Base-by-base conservation (phyloP, 2,113 vertebrate genomes). In the Hyla sarda region DNA sequence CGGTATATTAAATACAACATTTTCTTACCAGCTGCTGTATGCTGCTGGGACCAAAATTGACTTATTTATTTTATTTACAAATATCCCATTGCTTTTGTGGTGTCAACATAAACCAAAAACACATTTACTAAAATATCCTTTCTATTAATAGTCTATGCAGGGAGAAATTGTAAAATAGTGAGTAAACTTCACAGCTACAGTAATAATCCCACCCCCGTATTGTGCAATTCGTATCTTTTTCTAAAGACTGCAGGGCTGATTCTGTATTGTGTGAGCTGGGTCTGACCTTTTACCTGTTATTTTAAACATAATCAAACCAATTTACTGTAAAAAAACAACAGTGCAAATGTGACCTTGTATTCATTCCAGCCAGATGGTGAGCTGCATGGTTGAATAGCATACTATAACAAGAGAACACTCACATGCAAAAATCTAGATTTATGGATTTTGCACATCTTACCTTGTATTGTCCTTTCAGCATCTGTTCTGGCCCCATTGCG, bases 401-500 rank as follows among this genome's bases (percentile, higher is more conserved):
- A 94, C 95, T 95, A 94, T 96, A 96, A 93, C 94, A 93, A 95
- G 97, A 95, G 95, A 95, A 97, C 96, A 95, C 95, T 97, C 96
- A 96, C 95, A 96, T 90, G 93, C 92, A 92, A 92, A 93, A 92
- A 93, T 92, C 90, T 92, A 98, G 96, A 98, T 99, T 98, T 98
- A 99, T 98, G 93, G 96, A 96, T 96, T 96, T 96, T 97, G 95
- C 95, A 96, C 94, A 96, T 96, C 96, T 94, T 98, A 99, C 98
- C 98, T 99, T 99, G 98, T 99, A 99, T 98, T 98, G 98, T 98
- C 97, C 98, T 99, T 96, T 99, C 98, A 96, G 98, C 97, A 98
- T 99, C 98, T 99, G 98, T 97, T 98, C 98, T 97, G 95, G 97
- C 95, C 95, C 96, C 96, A 89, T 96, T 97, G 96, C 97, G 98